Evolutionary conservation across 2,113 vertebrate genomes (phyloP).

Genomic region (Zingel zingel): DNA sequence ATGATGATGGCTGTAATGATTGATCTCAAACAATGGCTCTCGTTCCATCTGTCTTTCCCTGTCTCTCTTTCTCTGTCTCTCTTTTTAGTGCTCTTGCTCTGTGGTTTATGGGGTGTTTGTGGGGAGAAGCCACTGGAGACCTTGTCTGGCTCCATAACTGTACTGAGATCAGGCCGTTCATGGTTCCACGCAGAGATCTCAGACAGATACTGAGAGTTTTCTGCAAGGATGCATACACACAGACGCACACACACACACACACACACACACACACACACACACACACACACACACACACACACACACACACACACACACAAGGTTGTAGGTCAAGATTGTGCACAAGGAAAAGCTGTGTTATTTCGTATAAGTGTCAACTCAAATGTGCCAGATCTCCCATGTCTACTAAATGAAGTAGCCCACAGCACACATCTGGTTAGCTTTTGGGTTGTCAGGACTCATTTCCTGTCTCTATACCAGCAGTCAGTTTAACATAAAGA

Average conservation of each 20-base stretch:
- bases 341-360: constrained; percentile 12
- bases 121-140: constrained; percentile 39
- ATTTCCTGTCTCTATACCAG: constrained; percentile 46
- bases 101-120: constrained; percentile 25
- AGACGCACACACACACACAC: not conserved
- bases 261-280: not conserved
- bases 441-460: constrained; percentile 43
- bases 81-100: constrained; percentile 4
- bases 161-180: constrained; percentile 27
- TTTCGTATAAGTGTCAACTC: constrained; percentile 4
- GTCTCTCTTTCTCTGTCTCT: not conserved
- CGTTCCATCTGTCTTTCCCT: not conserved
- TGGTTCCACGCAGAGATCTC: constrained; percentile 38
- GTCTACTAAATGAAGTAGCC: constrained; percentile 18
- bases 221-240: not conserved
- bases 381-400: constrained; percentile 7
- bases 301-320: not conserved
- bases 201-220: constrained; percentile 41
- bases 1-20: not conserved
- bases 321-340: constrained; percentile 9
- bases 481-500: constrained; percentile 39
- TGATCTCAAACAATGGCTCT: constrained; percentile 5
- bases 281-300: not conserved
- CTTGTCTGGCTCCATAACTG: constrained; percentile 38
- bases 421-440: constrained; percentile 58